These are phyloP conservation scores for Decapterus maruadsi DNA, from an alignment of 2,797 vertebrate genomes.

Conservation along the genomic window DNA sequence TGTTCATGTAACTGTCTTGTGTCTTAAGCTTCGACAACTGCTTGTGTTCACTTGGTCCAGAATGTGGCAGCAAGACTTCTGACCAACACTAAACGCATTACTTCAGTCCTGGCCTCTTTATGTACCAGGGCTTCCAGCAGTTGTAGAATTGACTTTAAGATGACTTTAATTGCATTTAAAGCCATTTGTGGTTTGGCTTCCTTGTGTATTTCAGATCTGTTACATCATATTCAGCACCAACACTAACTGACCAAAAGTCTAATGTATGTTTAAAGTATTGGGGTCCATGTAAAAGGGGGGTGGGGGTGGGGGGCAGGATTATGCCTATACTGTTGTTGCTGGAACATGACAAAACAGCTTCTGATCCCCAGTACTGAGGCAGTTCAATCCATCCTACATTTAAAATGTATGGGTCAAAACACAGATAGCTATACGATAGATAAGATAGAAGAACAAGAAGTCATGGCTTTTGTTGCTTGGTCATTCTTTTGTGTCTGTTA, in stretches of 20 bases:
- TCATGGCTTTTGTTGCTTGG: background rate
- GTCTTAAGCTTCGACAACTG: conserved; percentile 23
- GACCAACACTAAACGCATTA: conserved; percentile 64
- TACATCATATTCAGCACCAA: conserved; percentile 53
- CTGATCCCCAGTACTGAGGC: background rate
- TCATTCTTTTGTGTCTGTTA: background rate
- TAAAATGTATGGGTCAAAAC: background rate
- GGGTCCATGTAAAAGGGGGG: background rate
- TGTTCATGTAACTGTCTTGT: conserved; percentile 28
- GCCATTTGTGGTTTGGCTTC: conserved; percentile 68
- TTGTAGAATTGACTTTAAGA: conserved; percentile 63
- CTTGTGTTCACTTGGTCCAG: conserved; percentile 48
- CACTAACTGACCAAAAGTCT: conserved; percentile 35
- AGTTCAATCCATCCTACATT: background rate
- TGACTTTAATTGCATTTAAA: conserved; percentile 70
- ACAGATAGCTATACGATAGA: too few species aligned
- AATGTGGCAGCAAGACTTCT: conserved; percentile 53
- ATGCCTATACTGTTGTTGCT: conserved; percentile 7
- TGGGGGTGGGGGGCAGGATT: background rate
- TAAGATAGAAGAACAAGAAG: background rate
- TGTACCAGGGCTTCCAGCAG: conserved; percentile 56
- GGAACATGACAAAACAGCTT: conserved; percentile 9
- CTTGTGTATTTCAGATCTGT: conserved; percentile 49
- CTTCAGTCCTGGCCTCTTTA: conserved; percentile 62
- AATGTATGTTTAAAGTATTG: conserved; percentile 17